Percentiles rank a stretch among this genome's conserved stretches.
Conservation (phyloP, 2,888 invertebrate genomes). For the Callyntrura guangdongensis region DNA sequence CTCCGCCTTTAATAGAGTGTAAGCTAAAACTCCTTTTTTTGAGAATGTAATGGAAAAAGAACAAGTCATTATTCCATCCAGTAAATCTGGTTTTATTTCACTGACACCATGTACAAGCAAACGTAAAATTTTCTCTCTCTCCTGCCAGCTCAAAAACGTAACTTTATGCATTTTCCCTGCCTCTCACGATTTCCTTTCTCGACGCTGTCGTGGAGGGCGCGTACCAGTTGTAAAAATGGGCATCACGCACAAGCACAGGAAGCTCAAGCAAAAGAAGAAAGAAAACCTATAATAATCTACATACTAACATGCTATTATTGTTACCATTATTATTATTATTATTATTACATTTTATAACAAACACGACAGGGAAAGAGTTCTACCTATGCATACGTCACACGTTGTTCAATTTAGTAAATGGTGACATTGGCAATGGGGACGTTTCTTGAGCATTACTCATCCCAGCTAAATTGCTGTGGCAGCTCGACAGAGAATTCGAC, state of each 20-base stretch:
- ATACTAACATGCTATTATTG: slow-evolving; percentile 7
- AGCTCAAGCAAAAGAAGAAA: not conserved
- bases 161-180: not conserved
- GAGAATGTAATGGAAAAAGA: slow-evolving; percentile 32
- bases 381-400: not conserved
- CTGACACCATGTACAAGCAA: not conserved
- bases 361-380: not conserved
- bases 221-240: slow-evolving; percentile 11
- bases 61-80: slow-evolving; percentile 13
- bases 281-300: slow-evolving; percentile 16
- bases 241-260: slow-evolving; percentile 59
- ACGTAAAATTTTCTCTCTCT: not conserved
- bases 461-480: slow-evolving; percentile 3
- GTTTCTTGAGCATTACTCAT: not conserved
- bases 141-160: not conserved
- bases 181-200: not conserved
- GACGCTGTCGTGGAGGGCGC: slow-evolving; percentile 3
- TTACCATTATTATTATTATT: too few species aligned
- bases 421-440: slow-evolving; percentile 62
- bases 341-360: not conserved
- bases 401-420: not conserved
- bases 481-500: not conserved
- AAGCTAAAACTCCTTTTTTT: not conserved
- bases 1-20: too few species aligned
- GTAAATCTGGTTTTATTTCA: not conserved